Base-by-base conservation (phyloP, 1,140 invertebrate species). In the Schlechtendalia chinensis region DNA sequence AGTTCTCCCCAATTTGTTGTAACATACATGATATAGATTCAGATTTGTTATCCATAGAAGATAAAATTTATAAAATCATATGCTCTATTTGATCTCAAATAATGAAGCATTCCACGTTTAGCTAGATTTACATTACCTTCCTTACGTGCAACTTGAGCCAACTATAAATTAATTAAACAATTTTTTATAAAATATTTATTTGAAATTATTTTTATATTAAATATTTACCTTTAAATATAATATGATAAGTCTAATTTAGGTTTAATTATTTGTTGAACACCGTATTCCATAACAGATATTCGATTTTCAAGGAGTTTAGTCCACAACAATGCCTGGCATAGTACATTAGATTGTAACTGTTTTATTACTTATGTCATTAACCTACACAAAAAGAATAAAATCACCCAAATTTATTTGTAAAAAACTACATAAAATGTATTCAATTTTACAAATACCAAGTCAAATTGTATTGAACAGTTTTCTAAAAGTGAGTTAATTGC, bases 101-200 rank as follows among this genome's bases (percentile, higher is more conserved):
- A 92, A 81, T 89, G 90, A 3, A 90, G 83, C 0, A 94, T 86
- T 81, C 95, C 89, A 65, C 89, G 88, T 82, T 91, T 90, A 0
- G 94, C 91, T 72, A 94, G 87, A 24, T 87, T 85, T 19, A 90
- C 89, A 85, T 97, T 98, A 12, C 90, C 89, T 84, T 96, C 92
- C 84, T 95, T 94, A 29, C 95, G 89, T 0, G 94, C 92, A 65
- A 89, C 88, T 82, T 90, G 90, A 1, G 92, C 91, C 0, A 94
- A 89, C 82, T 93, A 22, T 1, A 82, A 72, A 75, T 77, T 27
- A 72, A 72, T 39, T 14, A 61, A 80, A n/a, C n/a, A n/a, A n/a
- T n/a, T n/a, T 19, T 54, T n/a, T 39, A 69, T 39, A 22, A 50
- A 45, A 77, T 14, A 47, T 71, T 32, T 39, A n/a, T 39, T 53